phyloP scores from a whole-genome alignment of 2,113 vertebrate species.

The Cricetomys ansorgei region DNA sequence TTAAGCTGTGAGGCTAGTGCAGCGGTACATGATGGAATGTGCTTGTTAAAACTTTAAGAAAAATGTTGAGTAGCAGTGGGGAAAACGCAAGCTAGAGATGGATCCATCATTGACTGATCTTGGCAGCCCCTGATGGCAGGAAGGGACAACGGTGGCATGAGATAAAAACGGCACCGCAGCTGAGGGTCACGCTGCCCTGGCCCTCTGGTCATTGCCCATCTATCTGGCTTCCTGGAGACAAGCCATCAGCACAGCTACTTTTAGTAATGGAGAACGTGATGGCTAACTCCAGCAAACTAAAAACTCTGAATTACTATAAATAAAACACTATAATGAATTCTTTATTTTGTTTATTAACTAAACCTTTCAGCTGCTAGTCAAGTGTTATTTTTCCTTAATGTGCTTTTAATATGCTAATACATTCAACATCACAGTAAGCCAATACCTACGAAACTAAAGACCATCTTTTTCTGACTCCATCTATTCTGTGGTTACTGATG shows the following conservation, averaged over 20 bases:
- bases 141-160: neutral
- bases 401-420: slow-evolving; percentile 31
- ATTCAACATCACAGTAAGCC: neutral
- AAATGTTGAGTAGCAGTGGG: neutral
- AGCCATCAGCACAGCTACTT: neutral
- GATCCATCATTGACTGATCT: neutral
- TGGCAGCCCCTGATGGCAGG: neutral
- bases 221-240: neutral
- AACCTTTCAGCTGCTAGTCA: slow-evolving; percentile 24
- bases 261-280: neutral
- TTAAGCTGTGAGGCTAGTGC: neutral
- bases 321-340: slow-evolving; percentile 14
- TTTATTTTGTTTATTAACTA: slow-evolving; percentile 52
- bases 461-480: neutral
- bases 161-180: neutral
- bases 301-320: slow-evolving; percentile 13
- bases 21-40: neutral
- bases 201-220: accelerated
- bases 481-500: neutral
- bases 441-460: neutral
- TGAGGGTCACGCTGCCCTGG: neutral
- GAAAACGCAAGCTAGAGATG: neutral
- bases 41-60: slow-evolving; percentile 29
- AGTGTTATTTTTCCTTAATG: slow-evolving; percentile 29
- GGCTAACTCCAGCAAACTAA: neutral